These are phyloP conservation scores for Pyrocoelia pectoralis DNA, from an alignment of 2,888 invertebrate genomes.

Conservation along the genomic window DNA sequence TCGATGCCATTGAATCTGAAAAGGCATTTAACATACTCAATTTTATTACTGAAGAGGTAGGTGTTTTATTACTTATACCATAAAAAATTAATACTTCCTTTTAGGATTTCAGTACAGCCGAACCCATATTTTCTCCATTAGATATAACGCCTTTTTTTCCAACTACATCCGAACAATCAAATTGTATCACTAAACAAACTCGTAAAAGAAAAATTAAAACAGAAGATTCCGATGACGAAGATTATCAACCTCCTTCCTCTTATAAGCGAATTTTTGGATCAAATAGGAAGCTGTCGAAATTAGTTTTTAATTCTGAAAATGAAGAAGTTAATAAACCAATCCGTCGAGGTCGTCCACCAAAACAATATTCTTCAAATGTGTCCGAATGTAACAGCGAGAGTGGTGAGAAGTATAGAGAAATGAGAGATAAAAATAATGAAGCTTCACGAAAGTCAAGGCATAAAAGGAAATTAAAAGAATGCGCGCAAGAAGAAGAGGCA, in stretches of 20 bases:
- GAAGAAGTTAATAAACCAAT: conserved; percentile 14
- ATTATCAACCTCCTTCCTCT: conserved; percentile 50
- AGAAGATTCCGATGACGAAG: conserved; percentile 51
- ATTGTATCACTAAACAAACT: conserved; percentile 7
- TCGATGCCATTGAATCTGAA: conserved; percentile 51
- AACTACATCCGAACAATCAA: neutral
- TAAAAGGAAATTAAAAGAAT: conserved; percentile 71
- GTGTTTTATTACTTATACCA: too few relatives aligned
- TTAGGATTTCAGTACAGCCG: conserved; percentile 22
- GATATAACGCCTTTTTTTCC: neutral
- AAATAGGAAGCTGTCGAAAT: conserved; percentile 6
- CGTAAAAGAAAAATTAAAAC: conserved; percentile 35
- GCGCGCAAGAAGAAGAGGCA: conserved; percentile 59
- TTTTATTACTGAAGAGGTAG: conserved; percentile 52
- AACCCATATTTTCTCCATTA: conserved; percentile 11
- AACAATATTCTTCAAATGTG: conserved; percentile 59
- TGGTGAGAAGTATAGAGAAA: conserved; percentile 68
- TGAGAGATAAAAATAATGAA: conserved; percentile 80
- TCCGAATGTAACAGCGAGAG: conserved; percentile 54
- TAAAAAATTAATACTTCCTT: conserved; percentile 14
- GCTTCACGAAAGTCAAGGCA: conserved; percentile 77
- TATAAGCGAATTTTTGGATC: conserved; percentile 18
- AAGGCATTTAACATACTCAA: conserved; percentile 54
- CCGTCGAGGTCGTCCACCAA: conserved; percentile 66
- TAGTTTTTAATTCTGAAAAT: conserved; percentile 27